These are phyloP conservation scores for Todiramphus chloris DNA, from an alignment of 2,113 vertebrate species.

Conservation along the genomic window DNA sequence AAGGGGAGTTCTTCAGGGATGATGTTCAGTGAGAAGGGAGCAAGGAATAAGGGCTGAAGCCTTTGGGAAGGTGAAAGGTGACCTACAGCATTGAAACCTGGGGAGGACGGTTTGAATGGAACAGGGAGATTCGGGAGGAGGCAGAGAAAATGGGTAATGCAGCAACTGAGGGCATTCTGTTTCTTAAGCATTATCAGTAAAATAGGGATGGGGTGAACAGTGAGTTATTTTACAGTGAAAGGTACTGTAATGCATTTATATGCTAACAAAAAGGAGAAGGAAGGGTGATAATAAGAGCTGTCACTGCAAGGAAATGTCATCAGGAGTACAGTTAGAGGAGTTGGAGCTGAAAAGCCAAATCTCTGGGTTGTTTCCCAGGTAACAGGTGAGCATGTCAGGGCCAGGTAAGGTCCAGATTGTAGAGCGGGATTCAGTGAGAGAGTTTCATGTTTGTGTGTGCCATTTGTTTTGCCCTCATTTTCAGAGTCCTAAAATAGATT, in stretches of 20 bases:
- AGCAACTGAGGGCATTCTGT: neutral
- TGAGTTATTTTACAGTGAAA: neutral
- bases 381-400: neutral
- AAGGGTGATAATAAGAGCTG: neutral
- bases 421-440: neutral
- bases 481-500: conserved; percentile 1
- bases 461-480: conserved; percentile 18
- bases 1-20: neutral
- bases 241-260: neutral
- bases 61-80: neutral
- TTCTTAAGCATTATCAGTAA: neutral
- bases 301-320: neutral
- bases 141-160: neutral
- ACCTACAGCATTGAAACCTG: neutral
- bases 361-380: neutral
- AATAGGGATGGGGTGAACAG: neutral
- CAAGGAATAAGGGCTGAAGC: neutral
- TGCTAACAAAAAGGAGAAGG: neutral
- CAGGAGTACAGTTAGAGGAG: neutral
- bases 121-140: neutral
- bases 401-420: neutral
- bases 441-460: neutral
- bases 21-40: neutral
- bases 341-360: neutral
- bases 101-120: neutral